Evolutionary conservation across 2,113 vertebrate species (phyloP).

Genomic region (Himantopus leucocephalus): DNA sequence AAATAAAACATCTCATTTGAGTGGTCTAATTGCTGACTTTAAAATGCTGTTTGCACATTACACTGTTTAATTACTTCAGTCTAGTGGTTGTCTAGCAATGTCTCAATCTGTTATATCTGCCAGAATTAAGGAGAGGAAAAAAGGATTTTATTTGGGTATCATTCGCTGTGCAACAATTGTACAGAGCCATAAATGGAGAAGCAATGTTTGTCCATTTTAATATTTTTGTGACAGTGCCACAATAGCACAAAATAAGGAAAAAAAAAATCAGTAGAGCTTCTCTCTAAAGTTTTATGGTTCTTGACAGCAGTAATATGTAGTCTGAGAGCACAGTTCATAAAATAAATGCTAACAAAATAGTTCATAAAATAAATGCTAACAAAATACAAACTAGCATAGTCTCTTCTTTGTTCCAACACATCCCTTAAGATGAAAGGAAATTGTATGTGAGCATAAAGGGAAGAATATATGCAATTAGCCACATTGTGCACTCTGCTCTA

Average conservation of each 20-base stretch:
- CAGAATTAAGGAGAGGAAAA: neutral
- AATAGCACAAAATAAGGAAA: neutral
- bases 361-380: neutral
- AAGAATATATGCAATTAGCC: slow-evolving; percentile 19
- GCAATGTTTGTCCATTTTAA: neutral
- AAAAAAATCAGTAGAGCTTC: neutral
- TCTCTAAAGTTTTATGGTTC: neutral
- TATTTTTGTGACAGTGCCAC: slow-evolving; percentile 7
- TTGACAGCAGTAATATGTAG: neutral
- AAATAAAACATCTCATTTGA: slow-evolving; percentile 49
- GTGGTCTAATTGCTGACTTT: slow-evolving; percentile 55
- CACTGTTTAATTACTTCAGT: slow-evolving; percentile 56
- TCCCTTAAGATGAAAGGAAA: neutral
- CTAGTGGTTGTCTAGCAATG: slow-evolving; percentile 45
- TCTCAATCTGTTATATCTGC: slow-evolving; percentile 40
- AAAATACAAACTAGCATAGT: neutral
- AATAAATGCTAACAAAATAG: neutral
- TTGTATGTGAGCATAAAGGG: neutral
- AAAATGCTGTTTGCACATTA: slow-evolving; percentile 55
- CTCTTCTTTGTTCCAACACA: neutral
- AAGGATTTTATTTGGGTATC: neutral
- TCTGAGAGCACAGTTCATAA: neutral
- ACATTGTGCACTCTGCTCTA: neutral
- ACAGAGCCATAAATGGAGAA: neutral
- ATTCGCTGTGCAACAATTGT: neutral